These are phyloP conservation scores for Chamaedrilus cognettii DNA, from an alignment of 2,888 invertebrate genomes.

Conservation along the genomic window DNA sequence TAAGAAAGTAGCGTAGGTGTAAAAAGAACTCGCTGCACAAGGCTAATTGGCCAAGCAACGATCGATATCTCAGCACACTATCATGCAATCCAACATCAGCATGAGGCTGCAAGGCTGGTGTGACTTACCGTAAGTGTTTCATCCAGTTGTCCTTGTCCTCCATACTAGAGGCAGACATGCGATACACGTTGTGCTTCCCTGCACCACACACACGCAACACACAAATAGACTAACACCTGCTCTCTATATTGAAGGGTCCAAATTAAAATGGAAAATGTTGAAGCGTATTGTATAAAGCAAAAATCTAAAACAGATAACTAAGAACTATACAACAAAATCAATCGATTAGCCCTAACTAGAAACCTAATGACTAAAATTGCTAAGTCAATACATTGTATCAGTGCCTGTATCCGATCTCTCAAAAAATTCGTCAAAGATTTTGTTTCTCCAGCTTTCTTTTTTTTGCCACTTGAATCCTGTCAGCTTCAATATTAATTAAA, in stretches of 20 bases:
- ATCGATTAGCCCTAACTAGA: background rate
- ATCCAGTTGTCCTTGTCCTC: conserved; percentile 84
- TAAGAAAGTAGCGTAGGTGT: too few relatives aligned
- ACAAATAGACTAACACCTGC: background rate
- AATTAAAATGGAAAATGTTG: too few relatives aligned
- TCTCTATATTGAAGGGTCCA: background rate
- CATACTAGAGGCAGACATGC: conserved; percentile 94
- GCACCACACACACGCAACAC: conserved; percentile 14
- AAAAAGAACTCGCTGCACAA: too few relatives aligned
- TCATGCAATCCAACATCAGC: too few relatives aligned
- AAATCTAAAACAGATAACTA: background rate
- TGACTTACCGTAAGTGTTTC: conserved; percentile 3
- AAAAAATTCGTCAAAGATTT: background rate
- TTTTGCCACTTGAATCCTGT: background rate
- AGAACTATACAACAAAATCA: background rate
- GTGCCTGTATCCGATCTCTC: too few relatives aligned
- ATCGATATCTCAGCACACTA: background rate
- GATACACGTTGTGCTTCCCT: conserved; percentile 68
- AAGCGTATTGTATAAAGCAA: conserved; percentile 2
- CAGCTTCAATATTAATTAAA: background rate
- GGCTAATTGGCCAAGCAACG: too few relatives aligned
- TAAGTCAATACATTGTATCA: too few relatives aligned
- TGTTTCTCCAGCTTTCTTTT: background rate
- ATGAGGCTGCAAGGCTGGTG: background rate
- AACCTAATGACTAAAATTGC: background rate